These are phyloP conservation scores for Odiellus spinosus DNA, from an alignment of 2,888 invertebrate species.

Conservation along the genomic window DNA sequence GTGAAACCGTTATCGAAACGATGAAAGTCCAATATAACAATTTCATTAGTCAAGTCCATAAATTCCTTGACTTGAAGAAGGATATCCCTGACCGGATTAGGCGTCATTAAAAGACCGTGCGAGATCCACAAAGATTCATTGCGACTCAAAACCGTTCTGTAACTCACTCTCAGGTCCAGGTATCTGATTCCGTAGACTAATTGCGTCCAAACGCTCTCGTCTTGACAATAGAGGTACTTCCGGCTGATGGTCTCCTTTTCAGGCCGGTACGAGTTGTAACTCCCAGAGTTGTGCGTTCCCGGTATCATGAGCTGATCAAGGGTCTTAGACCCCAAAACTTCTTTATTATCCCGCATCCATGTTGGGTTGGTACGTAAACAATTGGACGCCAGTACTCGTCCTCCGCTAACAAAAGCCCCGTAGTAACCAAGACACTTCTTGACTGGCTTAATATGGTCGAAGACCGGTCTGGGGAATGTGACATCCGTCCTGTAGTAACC, in stretches of 20 bases:
- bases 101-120: conserved; percentile 20
- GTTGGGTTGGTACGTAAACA: conserved; percentile 12
- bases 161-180: conserved; percentile 19
- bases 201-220: conserved; percentile 63
- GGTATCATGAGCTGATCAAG: conserved; percentile 13
- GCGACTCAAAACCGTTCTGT: background rate
- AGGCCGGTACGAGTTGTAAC: conserved; percentile 9
- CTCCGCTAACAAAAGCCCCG: conserved; percentile 23
- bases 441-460: conserved; percentile 7
- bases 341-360: conserved; percentile 15
- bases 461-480: conserved; percentile 18
- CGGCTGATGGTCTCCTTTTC: conserved; percentile 1
- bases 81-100: conserved; percentile 19
- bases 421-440: conserved; percentile 24
- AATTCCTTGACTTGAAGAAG: conserved; percentile 48
- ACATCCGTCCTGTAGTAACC: conserved; percentile 20
- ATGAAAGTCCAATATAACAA: conserved; percentile 59
- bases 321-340: conserved; percentile 6
- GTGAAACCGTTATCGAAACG: conserved; percentile 43
- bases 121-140: conserved; percentile 21
- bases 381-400: conserved; percentile 5
- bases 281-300: conserved; percentile 16
- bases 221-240: conserved; percentile 36
- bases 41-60: conserved; percentile 33
- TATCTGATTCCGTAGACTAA: conserved; percentile 60